Evolutionary conservation across 2,888 invertebrate genomes (phyloP), one percentile per base, ranked within the genome.

Genomic region (Sphaerophoria rueppellii): DNA sequence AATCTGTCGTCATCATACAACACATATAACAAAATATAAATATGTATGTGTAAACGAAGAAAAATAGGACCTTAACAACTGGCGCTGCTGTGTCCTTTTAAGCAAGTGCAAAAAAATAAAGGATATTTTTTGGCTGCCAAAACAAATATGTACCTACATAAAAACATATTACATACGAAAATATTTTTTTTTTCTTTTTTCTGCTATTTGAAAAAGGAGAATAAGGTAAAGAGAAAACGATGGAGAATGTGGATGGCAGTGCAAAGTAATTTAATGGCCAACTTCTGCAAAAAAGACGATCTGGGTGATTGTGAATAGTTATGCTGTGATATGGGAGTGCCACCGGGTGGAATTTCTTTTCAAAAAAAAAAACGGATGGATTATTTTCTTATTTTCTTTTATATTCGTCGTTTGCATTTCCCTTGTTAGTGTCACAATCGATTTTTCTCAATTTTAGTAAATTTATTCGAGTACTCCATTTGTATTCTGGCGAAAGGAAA

Each of bases 261-360:
- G 79, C 75, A 76, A 83, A 83, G 71, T 83, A 83, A 76, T 80
- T 80, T 83, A 67, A 76, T 72, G 83, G 72, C 55, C 71, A 75
- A 50, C 55, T 70, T 57, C 70, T 58, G 50, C 32, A 65, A 32
- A 73, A 46, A 37, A 4, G n/a, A 14, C 6, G 12, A n/a, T 57
- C 14, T 55, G 77, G 73, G 63, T 65, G 34, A 46, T 48, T n/a
- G 7, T 34, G 12, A 9, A 43, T 43, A 34, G 34, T n/a, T 48
- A 46, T 34, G 2, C 34, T 24, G 1, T 12, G 9, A 3, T 7
- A 3, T 7, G 7, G 40, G 14, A 48, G 48, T 63, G 14, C 6
- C 0, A 40, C 7, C 40, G 40, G 40, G 43, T 43, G 35, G 69
- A 63, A 61, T 61, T 73, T 7, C 37, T 63, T 7, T 6, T 55